Conservation (phyloP, 1,140 invertebrate species). For the Venustaconcha ellipsiformis region DNA sequence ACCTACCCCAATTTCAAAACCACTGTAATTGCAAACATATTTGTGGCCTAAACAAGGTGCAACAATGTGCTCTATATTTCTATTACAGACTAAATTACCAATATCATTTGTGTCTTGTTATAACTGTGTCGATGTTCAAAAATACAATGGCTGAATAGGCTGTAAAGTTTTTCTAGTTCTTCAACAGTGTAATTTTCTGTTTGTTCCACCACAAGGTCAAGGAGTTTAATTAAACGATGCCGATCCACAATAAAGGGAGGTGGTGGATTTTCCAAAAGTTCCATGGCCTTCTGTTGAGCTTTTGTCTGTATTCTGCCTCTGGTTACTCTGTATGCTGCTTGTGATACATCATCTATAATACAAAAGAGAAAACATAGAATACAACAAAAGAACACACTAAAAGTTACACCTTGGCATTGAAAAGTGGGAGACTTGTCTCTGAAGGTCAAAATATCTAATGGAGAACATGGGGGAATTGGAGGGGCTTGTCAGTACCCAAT, state of each 20-base stretch:
- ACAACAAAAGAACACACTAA: no score
- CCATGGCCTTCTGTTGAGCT: slow-evolving; percentile 38
- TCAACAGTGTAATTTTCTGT: slow-evolving; percentile 62
- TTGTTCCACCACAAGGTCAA: slow-evolving; percentile 54
- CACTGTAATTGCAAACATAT: no score
- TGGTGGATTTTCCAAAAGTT: slow-evolving; percentile 35
- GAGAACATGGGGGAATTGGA: no score
- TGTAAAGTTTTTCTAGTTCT: slow-evolving; percentile 64
- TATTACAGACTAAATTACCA: slow-evolving; percentile 43
- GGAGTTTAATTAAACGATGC: slow-evolving; percentile 44
- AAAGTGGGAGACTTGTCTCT: no score
- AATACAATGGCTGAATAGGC: slow-evolving; percentile 60
- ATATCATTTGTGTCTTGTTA: slow-evolving; percentile 55
- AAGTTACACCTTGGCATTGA: no score
- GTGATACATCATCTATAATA: no score
- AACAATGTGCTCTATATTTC: no score
- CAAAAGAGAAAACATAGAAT: no score
- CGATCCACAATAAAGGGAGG: slow-evolving; percentile 36
- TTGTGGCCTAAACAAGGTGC: no score
- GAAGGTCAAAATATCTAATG: no score
- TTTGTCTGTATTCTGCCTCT: slow-evolving; percentile 37
- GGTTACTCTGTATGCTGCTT: slow-evolving; percentile 32
- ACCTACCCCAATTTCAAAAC: no score
- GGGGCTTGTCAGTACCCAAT: no score
- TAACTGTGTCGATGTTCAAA: slow-evolving; percentile 54